Evolutionary conservation across 2,888 invertebrate genomes (phyloP).

Genomic region (Heliconius sara): DNA sequence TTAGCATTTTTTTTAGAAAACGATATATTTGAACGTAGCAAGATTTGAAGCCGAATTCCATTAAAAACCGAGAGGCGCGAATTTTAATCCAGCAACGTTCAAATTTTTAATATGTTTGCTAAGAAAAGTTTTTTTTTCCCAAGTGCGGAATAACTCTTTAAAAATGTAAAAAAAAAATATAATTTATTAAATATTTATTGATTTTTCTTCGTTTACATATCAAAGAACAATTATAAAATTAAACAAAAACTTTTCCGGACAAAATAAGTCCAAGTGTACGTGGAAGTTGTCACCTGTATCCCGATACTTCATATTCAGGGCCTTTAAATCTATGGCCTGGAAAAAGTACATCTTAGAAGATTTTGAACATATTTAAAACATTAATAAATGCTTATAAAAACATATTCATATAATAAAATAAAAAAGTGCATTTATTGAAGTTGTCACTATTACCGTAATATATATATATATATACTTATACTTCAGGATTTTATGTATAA

Average conservation of each 20-base stretch:
- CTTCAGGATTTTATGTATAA: too few relatives aligned
- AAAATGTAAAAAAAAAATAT: background rate
- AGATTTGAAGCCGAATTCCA: too few relatives aligned
- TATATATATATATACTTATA: too few relatives aligned
- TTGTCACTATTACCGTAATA: background rate
- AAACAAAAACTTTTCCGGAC: background rate
- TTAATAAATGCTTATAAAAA: background rate
- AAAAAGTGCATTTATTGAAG: background rate
- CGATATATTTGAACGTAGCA: too few relatives aligned
- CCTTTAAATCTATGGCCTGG: background rate
- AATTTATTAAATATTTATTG: background rate
- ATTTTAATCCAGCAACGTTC: too few relatives aligned
- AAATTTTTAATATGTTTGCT: too few relatives aligned
- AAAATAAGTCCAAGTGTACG: background rate
- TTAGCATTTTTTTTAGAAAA: too few relatives aligned
- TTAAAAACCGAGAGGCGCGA: too few relatives aligned
- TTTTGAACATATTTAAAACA: too few relatives aligned
- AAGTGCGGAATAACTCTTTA: background rate
- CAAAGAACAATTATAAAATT: background rate
- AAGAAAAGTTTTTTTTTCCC: too few relatives aligned
- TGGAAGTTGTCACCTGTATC: conserved; percentile 26
- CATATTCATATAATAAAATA: background rate
- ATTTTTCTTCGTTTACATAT: background rate
- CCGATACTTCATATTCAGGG: conserved; percentile 19
- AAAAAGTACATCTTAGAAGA: background rate